Evolutionary conservation across 2,888 invertebrate genomes (phyloP), one percentile per base, ranked within the genome.

Genomic region (Dorcus hopei): DNA sequence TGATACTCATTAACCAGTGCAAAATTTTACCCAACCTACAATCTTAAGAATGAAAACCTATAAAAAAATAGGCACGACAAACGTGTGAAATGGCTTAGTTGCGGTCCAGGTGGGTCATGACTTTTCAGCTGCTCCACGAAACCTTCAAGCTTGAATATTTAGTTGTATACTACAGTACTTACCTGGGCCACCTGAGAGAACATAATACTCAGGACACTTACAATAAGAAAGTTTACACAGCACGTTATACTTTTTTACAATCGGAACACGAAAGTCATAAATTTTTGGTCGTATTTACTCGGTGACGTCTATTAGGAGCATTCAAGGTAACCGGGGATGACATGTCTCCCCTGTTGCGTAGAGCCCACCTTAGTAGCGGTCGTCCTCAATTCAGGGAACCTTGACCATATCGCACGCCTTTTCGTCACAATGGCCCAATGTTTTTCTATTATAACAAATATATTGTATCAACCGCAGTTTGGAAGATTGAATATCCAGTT

Each of bases 81-180:
- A 68, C 72, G 72, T 72, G 72, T 72, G 72, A 72, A 72, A 69
- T 72, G 68, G 62, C 67, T 67, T 68, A 67, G 68, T 66, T 59
- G 58, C 66, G 66, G 66, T 68, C 71, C 72, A 71, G 72, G 72
- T 72, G 72, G 70, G 67, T 69, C 68, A 68, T 70, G 68, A 65
- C 66, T 66, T 62, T 52, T 47, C 57, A 68, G 45, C 59, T 52
- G 61, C 40, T 67, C 70, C 64, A 51, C 11, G 56, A 54, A 66
- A 53, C 40, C 16, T 38, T 26, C n/a, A 38, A 5, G 9, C 14
- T 26, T 14, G 39, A 26, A 14, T 9, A 16, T 16, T 11, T 8
- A 9, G 39, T 14, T 33, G 26, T 3, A 43, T 43, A 23, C 48
- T 9, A 23, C 39, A 38, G 52, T 9, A 45, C 50, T 49, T 41